Evolutionary conservation across 2,113 vertebrate genomes (phyloP), one percentile per base, ranked within the genome.

Genomic region (Sander lucioperca): DNA sequence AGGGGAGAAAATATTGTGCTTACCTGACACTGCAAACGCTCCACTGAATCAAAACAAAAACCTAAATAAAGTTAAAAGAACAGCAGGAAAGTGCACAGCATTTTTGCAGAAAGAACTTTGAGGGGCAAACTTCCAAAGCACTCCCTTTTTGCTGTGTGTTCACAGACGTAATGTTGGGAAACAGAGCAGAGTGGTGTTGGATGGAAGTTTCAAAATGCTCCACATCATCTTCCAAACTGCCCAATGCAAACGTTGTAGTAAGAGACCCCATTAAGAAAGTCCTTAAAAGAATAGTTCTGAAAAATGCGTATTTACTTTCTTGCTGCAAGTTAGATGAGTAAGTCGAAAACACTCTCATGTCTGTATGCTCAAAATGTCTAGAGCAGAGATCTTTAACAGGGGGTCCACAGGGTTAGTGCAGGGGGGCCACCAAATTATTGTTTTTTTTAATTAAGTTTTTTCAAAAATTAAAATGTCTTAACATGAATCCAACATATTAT

Each of bases 1-100:
- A 36, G n/a, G n/a, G 66, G 65, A 2, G 30, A 47, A 23, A 47
- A 50, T 33, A 45, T 66, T 53, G 21, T 72, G 33, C 57, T 72
- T 68, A 62, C 14, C 27, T 71, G 43, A 66, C 48, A 57, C 50
- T 13, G n/a, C 25, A 59, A 75, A 79, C 19, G 27, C 64, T 36
- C 53, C 8, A 15, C 36, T 66, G 51, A 72, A 62, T 72, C 39
- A 70, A 33, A 33, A 66, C 27, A 19, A 72, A 80, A 36, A 12
- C 4, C 53, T 12, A 45, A 36, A 64, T 23, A 3, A 58, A 70
- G 14, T 36, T 36, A 8, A 21, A 53, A 14, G 0, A 72, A 62
- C 23, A 30, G 6, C 50, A 36, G 47, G 18, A 23, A 63, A 43
- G 16, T n/a, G 14, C 2, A 25, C 21, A 23, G 7, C 9, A n/a